phyloP scores from a whole-genome alignment of 2,797 vertebrate genomes.

The Aeoliscus strigatus region DNA sequence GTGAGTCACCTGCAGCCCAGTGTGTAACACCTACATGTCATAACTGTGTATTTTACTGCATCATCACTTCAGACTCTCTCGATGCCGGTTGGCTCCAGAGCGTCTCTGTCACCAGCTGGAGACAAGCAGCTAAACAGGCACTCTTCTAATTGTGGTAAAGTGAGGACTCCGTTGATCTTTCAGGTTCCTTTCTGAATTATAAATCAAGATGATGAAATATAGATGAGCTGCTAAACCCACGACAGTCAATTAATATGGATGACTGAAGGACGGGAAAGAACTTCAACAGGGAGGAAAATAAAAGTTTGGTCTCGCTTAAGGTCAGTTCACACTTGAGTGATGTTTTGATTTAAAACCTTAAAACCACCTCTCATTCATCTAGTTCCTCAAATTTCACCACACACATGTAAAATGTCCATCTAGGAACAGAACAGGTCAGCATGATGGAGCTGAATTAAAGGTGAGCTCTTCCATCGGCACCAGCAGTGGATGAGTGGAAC shows the following conservation, averaged over 20 bases:
- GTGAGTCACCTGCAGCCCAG: constrained; percentile 38
- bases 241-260: constrained; percentile 30
- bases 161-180: constrained; percentile 38
- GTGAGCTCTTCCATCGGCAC: no score
- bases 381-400: no score
- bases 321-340: constrained; percentile 1
- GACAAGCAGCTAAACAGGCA: constrained; percentile 15
- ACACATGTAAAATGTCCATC: no score
- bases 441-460: no score
- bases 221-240: constrained; percentile 41
- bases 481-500: no score
- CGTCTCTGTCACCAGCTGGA: constrained; percentile 5
- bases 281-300: no score
- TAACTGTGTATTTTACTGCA: constrained; percentile 19
- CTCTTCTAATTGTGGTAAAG: constrained; percentile 25
- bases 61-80: constrained; percentile 20
- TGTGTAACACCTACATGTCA: constrained; percentile 39
- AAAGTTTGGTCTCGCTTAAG: constrained; percentile 1
- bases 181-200: constrained; percentile 44
- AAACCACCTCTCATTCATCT: no score
- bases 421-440: no score
- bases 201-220: constrained; percentile 46
- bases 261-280: constrained; percentile 13
- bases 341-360: background rate
- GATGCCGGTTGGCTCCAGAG: background rate